A percentile compares a stretch with the other conserved stretches of the same genome.
Evolutionary conservation across 1,140 invertebrate species (phyloP).

Genomic region (Kradibia gibbosae): DNA sequence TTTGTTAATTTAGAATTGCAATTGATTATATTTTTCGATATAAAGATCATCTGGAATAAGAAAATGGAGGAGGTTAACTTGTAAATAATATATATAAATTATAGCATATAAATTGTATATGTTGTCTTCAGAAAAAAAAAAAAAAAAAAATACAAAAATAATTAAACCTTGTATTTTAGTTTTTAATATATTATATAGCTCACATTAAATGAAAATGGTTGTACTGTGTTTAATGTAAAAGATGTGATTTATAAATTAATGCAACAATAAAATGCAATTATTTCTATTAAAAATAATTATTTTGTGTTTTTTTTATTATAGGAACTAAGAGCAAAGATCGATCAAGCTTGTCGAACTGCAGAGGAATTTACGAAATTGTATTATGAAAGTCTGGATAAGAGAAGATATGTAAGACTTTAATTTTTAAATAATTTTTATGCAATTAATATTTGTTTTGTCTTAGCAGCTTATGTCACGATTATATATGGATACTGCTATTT

Average conservation of each 20-base stretch:
- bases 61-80: too few species aligned
- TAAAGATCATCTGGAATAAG: too few species aligned
- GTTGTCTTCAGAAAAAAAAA: too few species aligned
- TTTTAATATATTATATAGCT: too few species aligned
- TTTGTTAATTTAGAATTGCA: too few species aligned
- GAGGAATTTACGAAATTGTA: slow-evolving; percentile 88
- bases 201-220: too few species aligned
- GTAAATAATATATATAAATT: too few species aligned
- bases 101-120: too few species aligned
- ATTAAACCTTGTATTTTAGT: too few species aligned
- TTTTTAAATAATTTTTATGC: not conserved
- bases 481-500: slow-evolving; percentile 83
- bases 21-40: too few species aligned
- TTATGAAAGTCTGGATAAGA: slow-evolving; percentile 86
- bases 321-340: slow-evolving; percentile 76
- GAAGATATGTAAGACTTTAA: slow-evolving; percentile 79
- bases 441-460: slow-evolving; percentile 54
- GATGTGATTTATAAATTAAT: not conserved
- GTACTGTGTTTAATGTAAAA: too few species aligned
- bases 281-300: slow-evolving; percentile 17
- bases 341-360: slow-evolving; percentile 82
- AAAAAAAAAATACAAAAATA: too few species aligned
- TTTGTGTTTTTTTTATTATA: slow-evolving; percentile 52
- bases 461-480: slow-evolving; percentile 80
- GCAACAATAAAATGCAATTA: not conserved